Conservation (phyloP, 2,888 invertebrate genomes). For the Melipona bicolor region DNA sequence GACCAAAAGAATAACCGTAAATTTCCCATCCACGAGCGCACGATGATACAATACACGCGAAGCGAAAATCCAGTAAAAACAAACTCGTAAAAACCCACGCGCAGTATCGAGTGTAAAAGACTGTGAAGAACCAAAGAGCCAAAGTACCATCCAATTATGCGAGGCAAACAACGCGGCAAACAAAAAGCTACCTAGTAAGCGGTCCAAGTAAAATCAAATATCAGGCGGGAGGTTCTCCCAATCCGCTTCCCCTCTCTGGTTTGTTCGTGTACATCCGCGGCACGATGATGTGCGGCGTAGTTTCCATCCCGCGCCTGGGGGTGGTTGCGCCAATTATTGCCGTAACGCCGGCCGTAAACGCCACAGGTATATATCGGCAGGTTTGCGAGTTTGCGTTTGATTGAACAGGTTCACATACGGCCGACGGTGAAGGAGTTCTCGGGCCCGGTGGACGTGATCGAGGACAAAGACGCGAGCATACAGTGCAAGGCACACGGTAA, state of each 20-base stretch:
- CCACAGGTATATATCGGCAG: conserved; percentile 31
- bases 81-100: not conserved
- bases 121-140: not conserved
- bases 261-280: not conserved
- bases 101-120: not conserved
- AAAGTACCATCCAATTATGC: not conserved
- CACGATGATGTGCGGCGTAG: not conserved
- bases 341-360: not conserved
- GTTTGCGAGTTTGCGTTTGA: conserved; percentile 26
- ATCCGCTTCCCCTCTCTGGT: not conserved
- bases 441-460: conserved; percentile 88
- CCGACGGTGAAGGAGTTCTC: conserved; percentile 89
- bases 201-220: not conserved
- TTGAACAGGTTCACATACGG: conserved; percentile 88
- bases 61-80: not conserved
- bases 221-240: not conserved
- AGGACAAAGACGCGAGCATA: conserved; percentile 91
- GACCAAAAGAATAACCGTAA: not conserved
- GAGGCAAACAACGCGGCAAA: not conserved
- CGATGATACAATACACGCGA: no score
- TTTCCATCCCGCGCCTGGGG: not conserved
- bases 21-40: not conserved
- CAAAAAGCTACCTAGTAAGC: not conserved
- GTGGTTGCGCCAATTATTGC: conserved; percentile 34
- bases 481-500: conserved; percentile 93